A percentile compares a stretch with the other conserved stretches of the same genome.
These are phyloP conservation scores for Ataeniobius toweri DNA, from an alignment of 2,797 vertebrate genomes.

Conservation along the genomic window DNA sequence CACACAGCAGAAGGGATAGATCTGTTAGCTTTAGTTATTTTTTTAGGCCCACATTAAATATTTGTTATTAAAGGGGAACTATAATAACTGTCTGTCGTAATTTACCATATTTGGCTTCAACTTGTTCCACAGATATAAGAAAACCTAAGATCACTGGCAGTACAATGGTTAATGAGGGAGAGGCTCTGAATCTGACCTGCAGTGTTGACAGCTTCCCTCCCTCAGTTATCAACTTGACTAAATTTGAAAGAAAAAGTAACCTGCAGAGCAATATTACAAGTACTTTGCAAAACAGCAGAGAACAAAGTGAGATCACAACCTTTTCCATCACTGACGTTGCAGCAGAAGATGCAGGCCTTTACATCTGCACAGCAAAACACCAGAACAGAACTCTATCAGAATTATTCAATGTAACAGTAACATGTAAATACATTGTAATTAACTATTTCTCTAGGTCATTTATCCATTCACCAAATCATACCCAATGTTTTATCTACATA, in stretches of 20 bases:
- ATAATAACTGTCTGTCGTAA: background rate
- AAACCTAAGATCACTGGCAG: constrained; percentile 7
- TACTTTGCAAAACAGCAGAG: background rate
- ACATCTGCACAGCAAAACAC: constrained; percentile 46
- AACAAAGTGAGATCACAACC: background rate
- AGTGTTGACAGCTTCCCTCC: constrained; percentile 53
- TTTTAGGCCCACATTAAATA: background rate
- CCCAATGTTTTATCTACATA: no score
- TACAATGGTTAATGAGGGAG: constrained; percentile 23
- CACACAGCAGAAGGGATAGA: background rate
- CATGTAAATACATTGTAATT: constrained; percentile 39
- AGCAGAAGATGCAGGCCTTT: constrained; percentile 39
- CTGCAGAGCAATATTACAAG: background rate
- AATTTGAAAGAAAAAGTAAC: background rate
- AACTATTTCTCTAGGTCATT: no score
- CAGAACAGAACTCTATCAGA: background rate
- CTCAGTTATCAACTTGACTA: constrained; percentile 34
- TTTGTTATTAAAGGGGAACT: background rate
- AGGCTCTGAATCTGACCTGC: constrained; percentile 53
- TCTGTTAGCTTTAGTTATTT: background rate
- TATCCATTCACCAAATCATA: no score
- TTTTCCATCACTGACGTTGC: constrained; percentile 37
- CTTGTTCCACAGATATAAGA: background rate
- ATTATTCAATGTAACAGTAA: constrained; percentile 25
- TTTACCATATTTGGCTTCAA: background rate